Conservation (phyloP, 1,140 invertebrate species). For the Pogonus chalceus region DNA sequence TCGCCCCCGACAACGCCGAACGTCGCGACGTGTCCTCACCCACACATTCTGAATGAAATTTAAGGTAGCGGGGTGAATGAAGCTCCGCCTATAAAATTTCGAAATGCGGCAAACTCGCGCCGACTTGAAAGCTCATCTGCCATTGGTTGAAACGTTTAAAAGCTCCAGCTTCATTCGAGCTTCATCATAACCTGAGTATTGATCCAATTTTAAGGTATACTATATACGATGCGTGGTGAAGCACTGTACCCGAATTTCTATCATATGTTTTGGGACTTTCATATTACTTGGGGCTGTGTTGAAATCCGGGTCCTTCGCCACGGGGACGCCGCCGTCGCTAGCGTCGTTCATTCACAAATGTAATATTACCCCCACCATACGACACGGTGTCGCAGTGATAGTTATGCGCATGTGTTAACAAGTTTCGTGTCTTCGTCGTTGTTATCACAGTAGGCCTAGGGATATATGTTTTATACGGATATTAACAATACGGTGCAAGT, state of each 20-base stretch:
- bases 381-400: no score
- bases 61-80: conserved; percentile 17
- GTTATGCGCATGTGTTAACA: no score
- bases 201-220: background rate
- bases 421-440: no score
- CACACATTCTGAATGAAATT: conserved; percentile 51
- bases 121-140: background rate
- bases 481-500: background rate
- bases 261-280: background rate
- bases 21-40: conserved; percentile 36
- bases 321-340: background rate
- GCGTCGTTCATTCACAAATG: background rate
- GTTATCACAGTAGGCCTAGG: no score
- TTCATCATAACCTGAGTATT: background rate
- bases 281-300: background rate
- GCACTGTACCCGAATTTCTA: background rate
- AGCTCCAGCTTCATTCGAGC: background rate
- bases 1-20: conserved; percentile 21
- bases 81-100: background rate
- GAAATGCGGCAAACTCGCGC: conserved; percentile 1
- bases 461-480: background rate
- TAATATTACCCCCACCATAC: background rate
- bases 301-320: background rate
- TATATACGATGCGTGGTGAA: background rate
- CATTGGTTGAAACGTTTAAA: background rate